Percentiles rank a stretch among this genome's conserved stretches.
Evolutionary conservation across 2,113 vertebrate genomes (phyloP).

Genomic region (Ariopsis seemanni): DNA sequence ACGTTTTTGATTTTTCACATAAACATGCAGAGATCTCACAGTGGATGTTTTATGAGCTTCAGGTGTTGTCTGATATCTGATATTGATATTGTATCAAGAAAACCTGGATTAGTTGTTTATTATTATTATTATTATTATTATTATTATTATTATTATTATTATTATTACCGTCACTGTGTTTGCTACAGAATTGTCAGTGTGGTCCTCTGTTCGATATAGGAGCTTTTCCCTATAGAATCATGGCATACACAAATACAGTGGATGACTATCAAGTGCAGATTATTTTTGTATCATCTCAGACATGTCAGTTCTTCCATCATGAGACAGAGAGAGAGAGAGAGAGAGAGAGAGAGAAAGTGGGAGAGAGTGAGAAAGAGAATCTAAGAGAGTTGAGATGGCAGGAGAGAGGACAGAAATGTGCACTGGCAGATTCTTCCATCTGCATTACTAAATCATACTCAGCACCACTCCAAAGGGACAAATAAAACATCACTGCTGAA

Average conservation of each 20-base stretch:
- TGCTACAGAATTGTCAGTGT: constrained; percentile 12
- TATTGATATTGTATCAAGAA: neutral
- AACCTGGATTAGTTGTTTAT: neutral
- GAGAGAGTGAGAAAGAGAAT: constrained; percentile 45
- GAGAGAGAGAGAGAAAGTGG: constrained; percentile 55
- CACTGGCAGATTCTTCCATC: constrained; percentile 72
- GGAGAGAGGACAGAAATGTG: constrained; percentile 55
- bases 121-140: neutral
- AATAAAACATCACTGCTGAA: constrained; percentile 69
- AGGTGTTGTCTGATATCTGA: neutral
- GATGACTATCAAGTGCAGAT: constrained; percentile 53
- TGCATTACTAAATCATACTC: constrained; percentile 78
- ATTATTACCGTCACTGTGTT: neutral
- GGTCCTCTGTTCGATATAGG: constrained; percentile 28
- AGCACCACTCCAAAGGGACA: constrained; percentile 66
- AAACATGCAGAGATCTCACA: neutral
- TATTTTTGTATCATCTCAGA: constrained; percentile 65
- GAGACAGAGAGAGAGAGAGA: constrained; percentile 61
- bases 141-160: constrained; percentile 3
- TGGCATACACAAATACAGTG: constrained; percentile 36
- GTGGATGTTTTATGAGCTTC: no score
- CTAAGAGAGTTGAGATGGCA: constrained; percentile 46
- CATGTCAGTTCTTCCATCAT: constrained; percentile 71
- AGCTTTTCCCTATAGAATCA: constrained; percentile 42
- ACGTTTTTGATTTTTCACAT: neutral